A percentile compares a stretch with the other conserved stretches of the same genome.
phyloP scores from a whole-genome alignment of 2,113 vertebrate species.

The Setophaga coronata region DNA sequence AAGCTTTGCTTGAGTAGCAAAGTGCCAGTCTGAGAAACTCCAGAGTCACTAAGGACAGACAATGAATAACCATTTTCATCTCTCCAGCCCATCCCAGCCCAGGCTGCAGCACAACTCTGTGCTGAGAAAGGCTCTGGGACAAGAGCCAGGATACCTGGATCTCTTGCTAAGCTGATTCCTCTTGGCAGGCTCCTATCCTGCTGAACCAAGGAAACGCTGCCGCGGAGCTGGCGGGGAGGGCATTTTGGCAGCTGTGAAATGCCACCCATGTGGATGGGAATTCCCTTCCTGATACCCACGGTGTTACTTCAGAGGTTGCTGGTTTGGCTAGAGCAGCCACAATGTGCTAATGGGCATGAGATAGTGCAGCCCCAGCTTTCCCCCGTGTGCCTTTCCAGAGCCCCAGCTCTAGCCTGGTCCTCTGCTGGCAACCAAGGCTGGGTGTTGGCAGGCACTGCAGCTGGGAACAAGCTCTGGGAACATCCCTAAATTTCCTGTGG shows the following conservation, averaged over 20 bases:
- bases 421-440: neutral
- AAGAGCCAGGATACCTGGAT: slow-evolving; percentile 54
- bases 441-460: neutral
- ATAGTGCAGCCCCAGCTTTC: neutral
- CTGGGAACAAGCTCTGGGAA: neutral
- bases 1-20: neutral
- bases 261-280: slow-evolving; percentile 52
- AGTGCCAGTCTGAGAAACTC: neutral
- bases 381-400: neutral
- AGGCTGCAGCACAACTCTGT: neutral
- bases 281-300: slow-evolving; percentile 5
- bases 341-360: neutral
- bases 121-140: slow-evolving; percentile 8
- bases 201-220: slow-evolving; percentile 23
- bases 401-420: neutral
- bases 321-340: neutral
- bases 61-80: neutral
- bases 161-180: slow-evolving; percentile 17
- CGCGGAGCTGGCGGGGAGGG: neutral
- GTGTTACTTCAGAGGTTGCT: neutral
- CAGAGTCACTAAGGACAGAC: neutral
- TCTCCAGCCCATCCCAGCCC: neutral
- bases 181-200: slow-evolving; percentile 45
- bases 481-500: neutral
- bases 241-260: slow-evolving; percentile 52